phyloP scores from a whole-genome alignment of 2,888 invertebrate genomes.

The Pandemis corylana region DNA sequence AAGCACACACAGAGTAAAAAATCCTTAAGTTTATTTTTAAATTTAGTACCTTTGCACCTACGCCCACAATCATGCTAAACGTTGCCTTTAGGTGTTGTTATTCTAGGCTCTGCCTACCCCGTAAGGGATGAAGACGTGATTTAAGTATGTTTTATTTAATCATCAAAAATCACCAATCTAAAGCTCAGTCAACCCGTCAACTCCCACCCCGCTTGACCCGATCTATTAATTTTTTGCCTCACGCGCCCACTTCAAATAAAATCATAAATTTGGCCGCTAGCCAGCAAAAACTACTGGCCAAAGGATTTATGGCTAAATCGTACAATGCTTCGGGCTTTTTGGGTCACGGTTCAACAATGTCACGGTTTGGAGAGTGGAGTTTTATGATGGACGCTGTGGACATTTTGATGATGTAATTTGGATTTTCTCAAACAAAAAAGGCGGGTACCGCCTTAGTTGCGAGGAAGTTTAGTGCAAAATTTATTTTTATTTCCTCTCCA shows the following conservation, averaged over 20 bases:
- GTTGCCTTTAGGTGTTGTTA: no score
- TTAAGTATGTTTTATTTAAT: no score
- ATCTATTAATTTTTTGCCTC: constrained; percentile 79
- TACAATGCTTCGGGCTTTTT: constrained; percentile 11
- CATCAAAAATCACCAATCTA: neutral
- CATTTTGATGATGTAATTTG: constrained; percentile 25
- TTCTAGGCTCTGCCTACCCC: no score
- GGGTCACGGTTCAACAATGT: constrained; percentile 42
- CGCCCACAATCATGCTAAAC: no score
- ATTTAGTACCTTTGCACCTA: no score
- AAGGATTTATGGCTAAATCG: constrained; percentile 77
- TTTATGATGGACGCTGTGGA: constrained; percentile 42
- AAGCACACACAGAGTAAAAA: no score
- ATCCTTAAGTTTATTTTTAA: no score
- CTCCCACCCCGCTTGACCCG: constrained; percentile 50
- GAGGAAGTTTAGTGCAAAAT: no score
- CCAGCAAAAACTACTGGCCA: constrained; percentile 75
- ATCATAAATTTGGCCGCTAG: constrained; percentile 73
- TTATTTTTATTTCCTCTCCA: no score
- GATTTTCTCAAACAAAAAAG: neutral
- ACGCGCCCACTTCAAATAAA: constrained; percentile 67
- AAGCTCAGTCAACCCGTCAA: neutral
- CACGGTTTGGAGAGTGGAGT: constrained; percentile 32
- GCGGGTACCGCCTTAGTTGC: no score
- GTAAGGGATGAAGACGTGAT: no score